These are phyloP conservation scores for Triops longicaudatus DNA, from an alignment of 1,140 invertebrate species.

Conservation along the genomic window DNA sequence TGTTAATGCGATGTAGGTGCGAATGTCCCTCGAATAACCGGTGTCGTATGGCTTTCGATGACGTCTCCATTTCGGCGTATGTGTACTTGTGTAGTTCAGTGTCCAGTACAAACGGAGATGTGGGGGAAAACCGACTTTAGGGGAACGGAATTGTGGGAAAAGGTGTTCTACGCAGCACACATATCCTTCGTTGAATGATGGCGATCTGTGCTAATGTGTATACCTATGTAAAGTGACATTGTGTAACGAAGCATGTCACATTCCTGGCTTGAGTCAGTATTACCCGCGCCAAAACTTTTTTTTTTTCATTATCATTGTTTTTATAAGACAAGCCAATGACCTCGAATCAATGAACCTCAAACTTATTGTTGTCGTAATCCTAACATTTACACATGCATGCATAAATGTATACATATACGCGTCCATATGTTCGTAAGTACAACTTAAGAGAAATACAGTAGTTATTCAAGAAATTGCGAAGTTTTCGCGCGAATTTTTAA, in stretches of 20 bases:
- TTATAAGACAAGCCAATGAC: not conserved
- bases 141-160: not conserved
- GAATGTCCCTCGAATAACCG: constrained; percentile 41
- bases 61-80: constrained; percentile 49
- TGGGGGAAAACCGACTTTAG: not conserved
- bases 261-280: constrained; percentile 11
- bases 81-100: constrained; percentile 48
- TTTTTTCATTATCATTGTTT: not conserved
- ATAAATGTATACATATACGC: constrained; percentile 7
- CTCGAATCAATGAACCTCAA: not conserved
- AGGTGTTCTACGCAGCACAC: not conserved
- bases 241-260: not conserved
- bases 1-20: constrained; percentile 51
- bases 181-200: not conserved
- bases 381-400: not conserved
- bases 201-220: not conserved
- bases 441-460: not conserved
- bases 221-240: not conserved
- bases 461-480: not conserved
- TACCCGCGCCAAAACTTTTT: not conserved
- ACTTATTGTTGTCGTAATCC: not conserved
- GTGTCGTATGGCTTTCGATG: constrained; percentile 49
- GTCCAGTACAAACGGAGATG: constrained; percentile 34
- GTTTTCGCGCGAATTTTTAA: not conserved
- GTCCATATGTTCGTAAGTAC: not conserved